Base-by-base conservation (phyloP, 2,113 vertebrate genomes). In the Blennius ocellaris region DNA sequence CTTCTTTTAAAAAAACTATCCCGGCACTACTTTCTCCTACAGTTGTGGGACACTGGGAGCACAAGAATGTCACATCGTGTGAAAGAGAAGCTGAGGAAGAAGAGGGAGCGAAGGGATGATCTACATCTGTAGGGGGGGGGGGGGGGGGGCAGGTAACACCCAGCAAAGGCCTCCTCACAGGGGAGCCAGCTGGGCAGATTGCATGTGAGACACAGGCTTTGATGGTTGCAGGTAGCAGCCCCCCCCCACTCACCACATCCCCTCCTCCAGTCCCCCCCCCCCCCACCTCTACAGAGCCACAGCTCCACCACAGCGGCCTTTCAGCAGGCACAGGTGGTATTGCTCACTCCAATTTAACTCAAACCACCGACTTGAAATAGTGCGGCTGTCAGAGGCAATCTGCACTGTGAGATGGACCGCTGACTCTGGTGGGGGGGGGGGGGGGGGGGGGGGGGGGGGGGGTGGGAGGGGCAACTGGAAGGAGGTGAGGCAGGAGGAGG, bases 321-420 rank as follows among this genome's bases (percentile, higher is more conserved):
- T 85, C 89, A 89, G 79, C 87, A 86, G 85, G 89, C 91, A 93
- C 93, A 93, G 92, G 92, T 93, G 92, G 84, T 90, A 89, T 87
- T 90, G 93, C 91, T 92, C 89, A 81, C 88, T 92, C 89, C 90
- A 93, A 93, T 94, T 93, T 93, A 90, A 80, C 92, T 94, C 93
- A 94, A 91, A 92, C 82, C 64, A 73, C 64, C 11, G 73, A 92
- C 91, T 92, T 92, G 90, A 92, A 93, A 92, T 88, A 90, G 87
- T 54, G 12, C 51, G 70, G 86, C 92, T 93, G 93, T 93, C 92
- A 90, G 5, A 69, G 81, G 78, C 89, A 92, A 93, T 93, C 88
- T 93, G 90, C 66, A 66, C 84, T 14, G 7, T 9, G 74, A 86
- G 92, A 90, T 88, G 80, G 91, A 91, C 88, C 66, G 83, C 84